These are phyloP conservation scores for Prochilodus magdalenae DNA, from an alignment of 2,113 vertebrate genomes.

Conservation along the genomic window DNA sequence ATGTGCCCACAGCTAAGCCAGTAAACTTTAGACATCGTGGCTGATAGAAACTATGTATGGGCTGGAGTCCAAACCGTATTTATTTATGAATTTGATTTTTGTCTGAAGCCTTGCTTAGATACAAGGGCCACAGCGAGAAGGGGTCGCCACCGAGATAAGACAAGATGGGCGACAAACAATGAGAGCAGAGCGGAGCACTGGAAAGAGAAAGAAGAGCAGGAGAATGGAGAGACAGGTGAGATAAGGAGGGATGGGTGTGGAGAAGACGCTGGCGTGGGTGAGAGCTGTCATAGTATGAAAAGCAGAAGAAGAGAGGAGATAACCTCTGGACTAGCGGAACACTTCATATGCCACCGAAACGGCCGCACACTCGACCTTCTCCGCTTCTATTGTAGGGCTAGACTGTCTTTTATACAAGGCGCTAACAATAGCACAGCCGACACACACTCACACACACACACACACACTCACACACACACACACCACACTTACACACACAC, in stretches of 20 bases:
- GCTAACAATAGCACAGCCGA: neutral
- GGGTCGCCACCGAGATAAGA: neutral
- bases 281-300: constrained; percentile 38
- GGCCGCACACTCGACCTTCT: constrained; percentile 19
- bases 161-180: constrained; percentile 26
- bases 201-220: constrained; percentile 15
- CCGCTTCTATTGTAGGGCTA: constrained; percentile 18
- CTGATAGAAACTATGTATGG: neutral
- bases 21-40: neutral
- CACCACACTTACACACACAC: neutral
- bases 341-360: constrained; percentile 27
- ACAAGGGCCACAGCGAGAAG: constrained; percentile 4
- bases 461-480: neutral
- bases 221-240: constrained; percentile 27
- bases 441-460: neutral
- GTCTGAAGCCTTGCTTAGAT: neutral
- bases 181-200: neutral
- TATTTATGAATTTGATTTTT: neutral
- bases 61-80: neutral
- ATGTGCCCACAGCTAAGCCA: too few species aligned
- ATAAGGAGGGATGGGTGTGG: constrained; percentile 32
- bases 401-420: constrained; percentile 1
- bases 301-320: constrained; percentile 38
- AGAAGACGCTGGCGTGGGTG: constrained; percentile 18
- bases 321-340: constrained; percentile 25